Conservation (phyloP, 2,797 vertebrate species). For the Xenops minutus region DNA sequence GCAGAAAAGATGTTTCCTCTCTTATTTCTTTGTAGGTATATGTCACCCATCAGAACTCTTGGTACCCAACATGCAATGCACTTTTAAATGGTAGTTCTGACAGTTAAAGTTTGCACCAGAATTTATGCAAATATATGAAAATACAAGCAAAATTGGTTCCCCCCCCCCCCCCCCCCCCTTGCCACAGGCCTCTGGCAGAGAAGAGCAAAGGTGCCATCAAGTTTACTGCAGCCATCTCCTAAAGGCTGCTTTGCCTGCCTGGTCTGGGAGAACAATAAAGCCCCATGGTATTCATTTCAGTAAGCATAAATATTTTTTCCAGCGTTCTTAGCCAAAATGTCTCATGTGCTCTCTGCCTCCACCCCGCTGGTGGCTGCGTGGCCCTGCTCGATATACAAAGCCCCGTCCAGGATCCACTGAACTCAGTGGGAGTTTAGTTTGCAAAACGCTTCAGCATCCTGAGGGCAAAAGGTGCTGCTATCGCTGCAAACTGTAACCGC, state of each 20-base stretch:
- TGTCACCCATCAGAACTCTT: background rate
- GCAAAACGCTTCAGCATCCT: background rate
- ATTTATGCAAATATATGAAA: background rate
- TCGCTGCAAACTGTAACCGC: background rate
- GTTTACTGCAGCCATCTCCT: background rate
- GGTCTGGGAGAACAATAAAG: conserved; percentile 36
- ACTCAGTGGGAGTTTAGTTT: background rate
- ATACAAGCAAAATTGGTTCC: background rate
- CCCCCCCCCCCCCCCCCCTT: too few species aligned
- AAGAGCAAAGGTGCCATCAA: background rate
- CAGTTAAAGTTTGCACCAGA: background rate
- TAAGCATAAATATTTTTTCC: conserved; percentile 41
- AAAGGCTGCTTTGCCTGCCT: background rate
- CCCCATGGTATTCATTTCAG: background rate
- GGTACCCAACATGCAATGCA: background rate
- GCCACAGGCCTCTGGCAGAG: background rate
- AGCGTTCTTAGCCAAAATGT: conserved; percentile 4
- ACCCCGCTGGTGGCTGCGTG: background rate
- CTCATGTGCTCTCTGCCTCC: conserved; percentile 10
- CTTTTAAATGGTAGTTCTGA: background rate
- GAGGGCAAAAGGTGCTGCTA: background rate
- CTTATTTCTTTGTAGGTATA: background rate
- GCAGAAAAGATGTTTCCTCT: background rate
- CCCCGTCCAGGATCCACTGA: background rate
- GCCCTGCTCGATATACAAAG: background rate